Evolutionary conservation across 2,888 invertebrate species (phyloP), one percentile per base, ranked within the genome.

Genomic region (Drosophila austrosaltans): DNA sequence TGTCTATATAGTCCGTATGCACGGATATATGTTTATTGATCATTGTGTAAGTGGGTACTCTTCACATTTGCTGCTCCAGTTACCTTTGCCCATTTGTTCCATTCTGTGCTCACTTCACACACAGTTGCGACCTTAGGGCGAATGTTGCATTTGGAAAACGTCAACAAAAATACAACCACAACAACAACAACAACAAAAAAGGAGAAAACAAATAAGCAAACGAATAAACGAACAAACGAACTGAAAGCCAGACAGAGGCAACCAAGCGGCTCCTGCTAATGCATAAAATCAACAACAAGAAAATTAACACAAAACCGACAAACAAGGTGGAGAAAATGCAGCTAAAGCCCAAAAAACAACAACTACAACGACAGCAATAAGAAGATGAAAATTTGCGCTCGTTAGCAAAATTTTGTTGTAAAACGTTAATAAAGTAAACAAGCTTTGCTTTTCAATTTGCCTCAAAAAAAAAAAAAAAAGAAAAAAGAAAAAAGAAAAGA

Each of bases 371-470:
- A 42, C 42, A 40, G 10, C 20, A 48, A 22, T 32, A 54, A 78
- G 78, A 80, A 78, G 48, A 48, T 48, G 48, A 48, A 80, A 82
- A 87, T 87, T 84, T 87, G 72, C 66, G 72, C 84, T 76, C 76
- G 81, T 79, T 76, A 65, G 71, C 56, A 53, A 36, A 59, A 59
- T 20, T 42, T 42, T 42, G 62, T 63, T 7, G 48, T 48, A 48
- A 48, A 48, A 48, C 48, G 48, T 48, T 48, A 48, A 48, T 25
- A 48, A 25, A 48, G 48, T 63, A 25, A 72, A 57, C 66, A 72
- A 75, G 58, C 67, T 69, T 63, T 54, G 66, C 44, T 59, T n/a
- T 20, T 59, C 16, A 57, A 68, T 62, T 63, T 63, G 64, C 44
- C 10, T 36, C 36, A 64, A 65, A n/a, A 44, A 28, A 54, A 16